A percentile compares a stretch with the other conserved stretches of the same genome.
These are phyloP conservation scores for Monopterus albus DNA, from an alignment of 2,113 vertebrate species.

Conservation along the genomic window DNA sequence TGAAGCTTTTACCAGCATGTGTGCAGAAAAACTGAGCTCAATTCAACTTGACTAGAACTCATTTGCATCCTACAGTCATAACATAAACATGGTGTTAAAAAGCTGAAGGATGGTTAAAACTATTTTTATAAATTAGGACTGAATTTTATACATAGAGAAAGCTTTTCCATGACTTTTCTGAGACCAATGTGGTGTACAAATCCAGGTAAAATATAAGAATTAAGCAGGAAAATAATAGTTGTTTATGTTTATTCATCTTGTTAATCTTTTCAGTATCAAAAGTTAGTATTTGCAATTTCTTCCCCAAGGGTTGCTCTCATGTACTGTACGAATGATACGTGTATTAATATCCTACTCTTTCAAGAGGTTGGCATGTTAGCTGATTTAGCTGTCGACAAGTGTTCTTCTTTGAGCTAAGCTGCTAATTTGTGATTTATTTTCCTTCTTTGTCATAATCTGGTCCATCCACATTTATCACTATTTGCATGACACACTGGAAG, in stretches of 20 bases:
- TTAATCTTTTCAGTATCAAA: neutral
- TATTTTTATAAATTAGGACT: conserved; percentile 22
- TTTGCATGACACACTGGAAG: conserved; percentile 9
- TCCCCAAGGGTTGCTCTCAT: neutral
- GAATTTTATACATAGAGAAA: conserved; percentile 18
- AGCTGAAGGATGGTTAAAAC: conserved; percentile 44
- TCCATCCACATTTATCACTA: conserved; percentile 17
- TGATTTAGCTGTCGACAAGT: neutral
- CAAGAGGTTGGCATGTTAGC: neutral
- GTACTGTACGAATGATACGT: neutral
- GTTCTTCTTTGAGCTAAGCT: neutral
- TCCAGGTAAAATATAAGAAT: no score
- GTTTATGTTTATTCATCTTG: conserved; percentile 8
- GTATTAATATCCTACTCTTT: neutral
- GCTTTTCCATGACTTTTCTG: neutral
- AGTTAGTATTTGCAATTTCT: neutral
- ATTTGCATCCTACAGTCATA: conserved; percentile 52
- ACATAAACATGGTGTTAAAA: conserved; percentile 40
- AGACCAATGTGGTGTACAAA: conserved; percentile 2
- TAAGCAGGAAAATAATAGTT: conserved; percentile 9
- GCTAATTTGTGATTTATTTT: neutral
- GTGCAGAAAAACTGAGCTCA: conserved; percentile 50
- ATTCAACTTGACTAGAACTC: conserved; percentile 48
- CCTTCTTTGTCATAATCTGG: conserved; percentile 5
- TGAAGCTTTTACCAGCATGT: conserved; percentile 44